Percentiles rank a stretch among this genome's conserved stretches.
phyloP scores from a whole-genome alignment of 2,797 vertebrate genomes.

The Epinephelus coioides region DNA sequence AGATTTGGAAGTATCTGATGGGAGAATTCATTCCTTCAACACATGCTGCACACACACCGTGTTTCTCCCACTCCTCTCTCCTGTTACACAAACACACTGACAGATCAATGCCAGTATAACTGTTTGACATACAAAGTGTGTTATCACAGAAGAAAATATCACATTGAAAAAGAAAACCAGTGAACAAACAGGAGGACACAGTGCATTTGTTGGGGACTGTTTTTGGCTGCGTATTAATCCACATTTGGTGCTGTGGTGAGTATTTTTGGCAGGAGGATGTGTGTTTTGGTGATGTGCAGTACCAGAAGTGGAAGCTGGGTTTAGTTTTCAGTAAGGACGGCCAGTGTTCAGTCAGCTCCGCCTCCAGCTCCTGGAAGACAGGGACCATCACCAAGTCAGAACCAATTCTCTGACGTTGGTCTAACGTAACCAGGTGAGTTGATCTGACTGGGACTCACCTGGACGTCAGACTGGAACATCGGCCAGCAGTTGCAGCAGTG shows the following conservation, averaged over 20 bases:
- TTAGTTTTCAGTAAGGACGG: slow-evolving; percentile 76
- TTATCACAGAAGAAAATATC: too few relatives aligned
- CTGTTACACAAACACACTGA: slow-evolving; percentile 53
- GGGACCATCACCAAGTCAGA: neutral
- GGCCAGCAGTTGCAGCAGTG: slow-evolving; percentile 82
- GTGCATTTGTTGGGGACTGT: too few relatives aligned
- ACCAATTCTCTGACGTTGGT: too few relatives aligned
- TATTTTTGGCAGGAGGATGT: too few relatives aligned
- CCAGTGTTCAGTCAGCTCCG: slow-evolving; percentile 75
- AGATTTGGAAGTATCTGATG: slow-evolving; percentile 65
- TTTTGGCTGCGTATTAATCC: too few relatives aligned
- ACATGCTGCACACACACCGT: slow-evolving; percentile 82
- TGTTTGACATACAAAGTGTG: too few relatives aligned
- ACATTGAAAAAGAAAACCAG: too few relatives aligned
- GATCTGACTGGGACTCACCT: slow-evolving; percentile 61
- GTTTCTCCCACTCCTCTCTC: slow-evolving; percentile 85
- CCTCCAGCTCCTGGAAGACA: slow-evolving; percentile 63
- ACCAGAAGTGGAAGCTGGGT: slow-evolving; percentile 84
- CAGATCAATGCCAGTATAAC: neutral
- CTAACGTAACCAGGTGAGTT: neutral
- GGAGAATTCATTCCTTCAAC: slow-evolving; percentile 78
- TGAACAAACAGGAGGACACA: too few relatives aligned
- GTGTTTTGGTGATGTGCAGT: neutral
- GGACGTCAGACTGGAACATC: slow-evolving; percentile 81
- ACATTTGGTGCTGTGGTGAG: too few relatives aligned